phyloP scores from a whole-genome alignment of 2,888 invertebrate genomes.

The Hipparchia semele region DNA sequence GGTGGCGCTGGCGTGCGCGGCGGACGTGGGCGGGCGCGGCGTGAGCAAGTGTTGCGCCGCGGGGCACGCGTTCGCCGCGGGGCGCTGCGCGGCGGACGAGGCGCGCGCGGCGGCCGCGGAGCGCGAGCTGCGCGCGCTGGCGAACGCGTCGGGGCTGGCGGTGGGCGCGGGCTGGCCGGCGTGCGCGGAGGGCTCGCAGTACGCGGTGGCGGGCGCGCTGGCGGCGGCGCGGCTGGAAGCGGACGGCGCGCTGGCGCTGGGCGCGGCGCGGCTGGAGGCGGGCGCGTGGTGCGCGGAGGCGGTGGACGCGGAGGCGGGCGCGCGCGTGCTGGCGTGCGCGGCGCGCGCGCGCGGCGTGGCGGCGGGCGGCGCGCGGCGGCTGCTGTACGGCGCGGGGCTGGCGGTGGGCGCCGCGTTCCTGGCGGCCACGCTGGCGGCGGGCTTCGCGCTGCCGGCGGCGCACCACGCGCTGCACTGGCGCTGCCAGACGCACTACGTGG shows the following conservation, averaged over 20 bases:
- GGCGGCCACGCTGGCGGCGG: constrained; percentile 90
- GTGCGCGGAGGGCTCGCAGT: constrained; percentile 76
- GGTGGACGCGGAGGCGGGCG: constrained; percentile 67
- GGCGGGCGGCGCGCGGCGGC: constrained; percentile 74
- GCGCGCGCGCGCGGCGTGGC: constrained; percentile 39
- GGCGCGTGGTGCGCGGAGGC: constrained; percentile 81
- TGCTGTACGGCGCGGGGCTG: constrained; percentile 89
- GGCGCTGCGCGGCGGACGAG: constrained; percentile 71
- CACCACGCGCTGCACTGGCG: constrained; percentile 95
- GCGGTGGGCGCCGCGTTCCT: constrained; percentile 92
- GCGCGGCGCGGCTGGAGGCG: constrained; percentile 57
- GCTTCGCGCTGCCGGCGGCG: constrained; percentile 90
- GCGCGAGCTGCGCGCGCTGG: constrained; percentile 56
- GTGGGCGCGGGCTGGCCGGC: constrained; percentile 81
- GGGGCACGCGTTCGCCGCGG: constrained; percentile 83
- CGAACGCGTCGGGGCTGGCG: constrained; percentile 53
- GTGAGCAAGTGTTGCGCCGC: constrained; percentile 87
- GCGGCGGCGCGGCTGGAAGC: constrained; percentile 73
- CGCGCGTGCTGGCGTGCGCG: constrained; percentile 46
- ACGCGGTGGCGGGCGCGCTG: constrained; percentile 84
- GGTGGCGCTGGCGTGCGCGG: constrained; percentile 85
- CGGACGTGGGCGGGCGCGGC: constrained; percentile 62
- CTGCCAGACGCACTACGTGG: constrained; percentile 94
- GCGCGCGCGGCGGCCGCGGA: constrained; percentile 57
- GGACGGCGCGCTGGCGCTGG: constrained; percentile 80